Evolutionary conservation across 2,888 invertebrate genomes (phyloP).

Genomic region (Zootermopsis nevadensis): DNA sequence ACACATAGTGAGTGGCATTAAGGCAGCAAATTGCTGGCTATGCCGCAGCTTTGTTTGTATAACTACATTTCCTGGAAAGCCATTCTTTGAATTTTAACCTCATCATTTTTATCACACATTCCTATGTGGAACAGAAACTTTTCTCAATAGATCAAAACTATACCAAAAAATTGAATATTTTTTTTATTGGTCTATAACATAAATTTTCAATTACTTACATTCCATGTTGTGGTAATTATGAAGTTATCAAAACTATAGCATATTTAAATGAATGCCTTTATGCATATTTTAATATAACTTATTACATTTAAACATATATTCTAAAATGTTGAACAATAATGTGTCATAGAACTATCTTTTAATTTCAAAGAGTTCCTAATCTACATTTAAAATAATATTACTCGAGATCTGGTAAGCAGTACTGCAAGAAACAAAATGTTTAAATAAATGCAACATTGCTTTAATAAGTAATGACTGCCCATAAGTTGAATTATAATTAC

Average conservation of each 20-base stretch:
- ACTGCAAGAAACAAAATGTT: too few relatives aligned
- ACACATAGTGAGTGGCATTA: neutral
- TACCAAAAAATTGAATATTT: neutral
- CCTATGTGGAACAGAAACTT: conserved; percentile 64
- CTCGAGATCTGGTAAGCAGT: too few relatives aligned
- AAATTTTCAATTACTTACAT: neutral
- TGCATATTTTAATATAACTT: too few relatives aligned
- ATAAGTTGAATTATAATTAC: too few relatives aligned
- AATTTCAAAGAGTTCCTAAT: too few relatives aligned
- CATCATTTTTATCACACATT: neutral
- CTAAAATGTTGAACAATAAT: too few relatives aligned
- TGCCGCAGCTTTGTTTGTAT: neutral
- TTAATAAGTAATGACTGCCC: too few relatives aligned
- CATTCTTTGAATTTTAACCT: conserved; percentile 21
- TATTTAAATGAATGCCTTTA: too few relatives aligned
- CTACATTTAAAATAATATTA: too few relatives aligned
- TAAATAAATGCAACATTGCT: too few relatives aligned
- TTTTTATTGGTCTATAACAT: neutral
- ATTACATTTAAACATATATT: too few relatives aligned
- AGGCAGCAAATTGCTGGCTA: neutral
- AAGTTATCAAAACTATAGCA: neutral
- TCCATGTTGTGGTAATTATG: neutral
- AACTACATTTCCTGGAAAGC: conserved; percentile 47
- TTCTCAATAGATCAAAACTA: conserved; percentile 54
- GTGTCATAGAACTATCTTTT: too few relatives aligned